phyloP scores from a whole-genome alignment of 35 echinoderm and acorn worm species.

The Lytechinus variegatus region DNA sequence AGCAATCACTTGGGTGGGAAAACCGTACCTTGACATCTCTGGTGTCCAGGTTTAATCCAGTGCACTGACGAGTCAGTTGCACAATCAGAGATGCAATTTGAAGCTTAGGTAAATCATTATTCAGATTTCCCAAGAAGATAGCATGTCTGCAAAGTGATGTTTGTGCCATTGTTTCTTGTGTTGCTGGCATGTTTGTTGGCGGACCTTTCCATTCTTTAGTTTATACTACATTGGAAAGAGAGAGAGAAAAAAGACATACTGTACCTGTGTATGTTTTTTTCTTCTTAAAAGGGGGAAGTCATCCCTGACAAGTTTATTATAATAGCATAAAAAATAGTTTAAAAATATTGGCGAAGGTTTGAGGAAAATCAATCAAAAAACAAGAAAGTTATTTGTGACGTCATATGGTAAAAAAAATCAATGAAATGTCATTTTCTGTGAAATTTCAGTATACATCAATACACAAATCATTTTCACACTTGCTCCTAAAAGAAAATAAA shows the following conservation, averaged over 20 bases:
- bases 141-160: conserved; percentile 2
- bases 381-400: no score
- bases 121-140: conserved; percentile 72
- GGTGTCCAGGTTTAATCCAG: not conserved
- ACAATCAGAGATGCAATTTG: conserved; percentile 56
- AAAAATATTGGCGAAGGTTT: no score
- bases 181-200: not conserved
- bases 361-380: no score
- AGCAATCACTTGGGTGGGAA: conserved; percentile 52
- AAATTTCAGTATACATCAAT: no score
- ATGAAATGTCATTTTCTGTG: no score
- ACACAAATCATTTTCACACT: no score
- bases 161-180: conserved; percentile 7
- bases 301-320: no score
- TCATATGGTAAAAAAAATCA: no score
- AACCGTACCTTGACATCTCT: conserved; percentile 45
- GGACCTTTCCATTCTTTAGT: not conserved
- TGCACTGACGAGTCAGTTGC: conserved; percentile 48
- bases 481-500: no score
- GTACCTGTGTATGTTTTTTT: no score
- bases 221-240: not conserved
- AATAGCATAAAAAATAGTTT: no score
- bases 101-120: conserved; percentile 43
- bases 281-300: no score
- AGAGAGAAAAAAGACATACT: not conserved